phyloP scores from a whole-genome alignment of 2,888 invertebrate species.

The Luperina nickerlii region DNA sequence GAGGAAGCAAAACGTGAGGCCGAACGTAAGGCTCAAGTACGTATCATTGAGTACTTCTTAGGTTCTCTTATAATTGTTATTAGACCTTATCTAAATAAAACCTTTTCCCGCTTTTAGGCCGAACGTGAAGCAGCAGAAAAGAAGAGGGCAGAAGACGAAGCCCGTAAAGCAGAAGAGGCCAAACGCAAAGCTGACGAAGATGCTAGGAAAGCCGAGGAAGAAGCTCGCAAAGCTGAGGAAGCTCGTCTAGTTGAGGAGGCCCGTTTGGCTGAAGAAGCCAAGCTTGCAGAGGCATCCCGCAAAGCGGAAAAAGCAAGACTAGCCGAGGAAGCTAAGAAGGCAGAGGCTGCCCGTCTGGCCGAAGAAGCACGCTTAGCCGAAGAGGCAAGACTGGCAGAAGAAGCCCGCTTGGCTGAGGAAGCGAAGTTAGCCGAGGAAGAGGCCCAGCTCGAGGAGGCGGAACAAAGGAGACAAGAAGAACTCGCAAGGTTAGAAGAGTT shows the following conservation, averaged over 20 bases:
- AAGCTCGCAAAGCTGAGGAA: constrained; percentile 85
- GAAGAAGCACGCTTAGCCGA: constrained; percentile 86
- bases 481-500: constrained; percentile 90
- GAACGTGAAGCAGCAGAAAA: constrained; percentile 86
- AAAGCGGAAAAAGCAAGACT: constrained; percentile 84
- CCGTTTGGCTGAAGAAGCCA: constrained; percentile 78
- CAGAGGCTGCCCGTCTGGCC: constrained; percentile 83
- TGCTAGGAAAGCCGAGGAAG: constrained; percentile 86
- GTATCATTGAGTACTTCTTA: constrained; percentile 5
- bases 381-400: constrained; percentile 87
- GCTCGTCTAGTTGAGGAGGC: constrained; percentile 86
- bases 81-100: background rate
- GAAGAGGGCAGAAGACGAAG: constrained; percentile 90
- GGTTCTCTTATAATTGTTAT: background rate
- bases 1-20: constrained; percentile 89
- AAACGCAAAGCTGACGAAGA: constrained; percentile 88
- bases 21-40: constrained; percentile 87
- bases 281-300: constrained; percentile 82
- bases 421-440: constrained; percentile 85
- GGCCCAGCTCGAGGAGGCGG: constrained; percentile 77
- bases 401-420: constrained; percentile 86
- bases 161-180: constrained; percentile 87
- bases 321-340: constrained; percentile 84
- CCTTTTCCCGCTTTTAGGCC: constrained; percentile 68
- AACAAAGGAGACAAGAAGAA: constrained; percentile 90